phyloP scores from a whole-genome alignment of 1,140 invertebrate genomes.

The Vanessa tameamea region DNA sequence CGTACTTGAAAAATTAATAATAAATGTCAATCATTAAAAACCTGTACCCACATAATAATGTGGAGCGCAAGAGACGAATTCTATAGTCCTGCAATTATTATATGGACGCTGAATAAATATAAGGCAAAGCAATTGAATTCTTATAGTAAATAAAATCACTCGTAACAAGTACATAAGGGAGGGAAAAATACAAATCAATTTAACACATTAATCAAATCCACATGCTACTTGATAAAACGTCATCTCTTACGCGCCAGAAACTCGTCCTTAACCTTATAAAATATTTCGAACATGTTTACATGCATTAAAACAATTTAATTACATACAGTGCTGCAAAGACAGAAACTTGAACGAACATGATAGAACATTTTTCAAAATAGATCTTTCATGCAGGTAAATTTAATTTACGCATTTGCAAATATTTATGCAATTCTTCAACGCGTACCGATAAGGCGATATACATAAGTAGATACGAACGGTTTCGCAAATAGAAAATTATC shows the following conservation, averaged over 20 bases:
- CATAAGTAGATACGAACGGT: background rate
- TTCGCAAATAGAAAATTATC: background rate
- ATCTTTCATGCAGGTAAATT: background rate
- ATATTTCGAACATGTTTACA: slow-evolving; percentile 4
- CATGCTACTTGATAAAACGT: background rate
- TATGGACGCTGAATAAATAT: background rate
- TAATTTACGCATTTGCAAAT: background rate
- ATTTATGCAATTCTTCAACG: background rate
- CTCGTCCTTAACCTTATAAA: background rate
- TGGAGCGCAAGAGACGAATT: slow-evolving; percentile 16
- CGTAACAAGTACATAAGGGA: background rate
- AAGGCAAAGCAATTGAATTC: background rate
- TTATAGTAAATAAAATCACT: background rate
- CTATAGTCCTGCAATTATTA: background rate
- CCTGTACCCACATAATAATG: slow-evolving; percentile 8
- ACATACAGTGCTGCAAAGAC: background rate
- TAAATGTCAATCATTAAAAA: slow-evolving; percentile 24
- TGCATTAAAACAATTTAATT: background rate
- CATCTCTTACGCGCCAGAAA: background rate
- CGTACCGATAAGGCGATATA: background rate
- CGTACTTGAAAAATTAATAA: slow-evolving; percentile 29
- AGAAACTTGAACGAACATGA: background rate
- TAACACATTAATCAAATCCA: background rate
- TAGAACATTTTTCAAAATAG: background rate
- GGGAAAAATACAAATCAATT: background rate